Conservation (phyloP, 2,113 vertebrate species). For the Harpagus bidentatus region DNA sequence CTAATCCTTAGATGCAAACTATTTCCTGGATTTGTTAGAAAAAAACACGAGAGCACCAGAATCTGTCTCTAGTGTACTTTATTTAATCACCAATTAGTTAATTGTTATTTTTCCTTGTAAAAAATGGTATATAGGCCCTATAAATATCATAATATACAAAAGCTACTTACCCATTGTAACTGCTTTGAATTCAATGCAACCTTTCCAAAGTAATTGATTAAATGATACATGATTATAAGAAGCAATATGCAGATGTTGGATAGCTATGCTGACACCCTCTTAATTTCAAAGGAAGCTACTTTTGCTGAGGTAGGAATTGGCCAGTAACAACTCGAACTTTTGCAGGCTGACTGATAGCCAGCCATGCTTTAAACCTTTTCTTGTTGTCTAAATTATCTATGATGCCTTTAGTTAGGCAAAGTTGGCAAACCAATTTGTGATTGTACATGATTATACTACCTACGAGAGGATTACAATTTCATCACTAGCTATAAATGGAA, state of each 20-base stretch:
- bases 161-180: background rate
- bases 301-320: background rate
- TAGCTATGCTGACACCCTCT: background rate
- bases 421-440: background rate
- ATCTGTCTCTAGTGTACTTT: background rate
- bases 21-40: background rate
- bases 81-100: background rate
- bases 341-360: background rate
- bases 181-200: background rate
- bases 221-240: background rate
- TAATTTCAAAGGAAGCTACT: background rate
- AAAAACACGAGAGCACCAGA: background rate
- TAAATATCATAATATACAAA: background rate
- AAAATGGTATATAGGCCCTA: background rate
- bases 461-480: background rate
- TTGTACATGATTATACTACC: background rate
- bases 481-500: background rate
- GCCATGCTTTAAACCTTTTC: background rate
- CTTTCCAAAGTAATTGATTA: background rate
- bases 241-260: background rate
- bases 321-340: background rate
- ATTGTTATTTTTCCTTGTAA: background rate
- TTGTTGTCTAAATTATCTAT: conserved; percentile 9
- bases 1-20: background rate
- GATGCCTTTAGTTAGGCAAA: background rate